phyloP scores from a whole-genome alignment of 2,113 vertebrate genomes.

The Cochlearius cochlearius region DNA sequence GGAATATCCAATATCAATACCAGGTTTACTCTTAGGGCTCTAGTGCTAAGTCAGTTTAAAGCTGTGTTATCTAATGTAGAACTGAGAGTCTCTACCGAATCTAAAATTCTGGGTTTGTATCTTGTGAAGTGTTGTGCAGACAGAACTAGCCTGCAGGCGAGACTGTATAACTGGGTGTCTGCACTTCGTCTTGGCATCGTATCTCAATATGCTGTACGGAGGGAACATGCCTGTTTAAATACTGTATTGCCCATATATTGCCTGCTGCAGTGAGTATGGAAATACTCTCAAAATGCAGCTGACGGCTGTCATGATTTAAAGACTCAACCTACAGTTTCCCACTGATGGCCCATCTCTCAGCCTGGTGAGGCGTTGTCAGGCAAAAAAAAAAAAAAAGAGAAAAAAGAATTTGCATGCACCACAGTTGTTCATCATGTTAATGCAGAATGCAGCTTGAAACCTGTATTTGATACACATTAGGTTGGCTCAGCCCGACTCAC shows the following conservation, averaged over 20 bases:
- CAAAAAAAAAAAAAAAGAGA: background rate
- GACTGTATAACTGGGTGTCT: background rate
- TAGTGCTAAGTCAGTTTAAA: background rate
- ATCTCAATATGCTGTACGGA: fast-evolving
- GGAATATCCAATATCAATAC: background rate
- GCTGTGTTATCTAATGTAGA: background rate
- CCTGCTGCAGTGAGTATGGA: background rate
- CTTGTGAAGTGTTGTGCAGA: background rate
- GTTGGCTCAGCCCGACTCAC: background rate
- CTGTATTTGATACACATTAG: fast-evolving
- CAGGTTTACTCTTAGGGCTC: background rate
- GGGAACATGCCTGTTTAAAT: background rate
- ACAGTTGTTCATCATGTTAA: fast-evolving
- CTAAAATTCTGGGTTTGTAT: background rate
- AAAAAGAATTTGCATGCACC: background rate
- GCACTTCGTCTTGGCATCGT: background rate
- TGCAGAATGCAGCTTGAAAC: background rate
- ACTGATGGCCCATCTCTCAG: background rate
- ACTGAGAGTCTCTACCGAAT: background rate
- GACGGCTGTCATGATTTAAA: background rate
- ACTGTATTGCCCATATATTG: background rate
- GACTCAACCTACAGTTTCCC: background rate
- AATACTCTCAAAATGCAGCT: background rate
- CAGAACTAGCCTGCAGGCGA: background rate
- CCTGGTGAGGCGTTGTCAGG: background rate